Percentiles rank a stretch among this genome's conserved stretches.
These are phyloP conservation scores for Motacilla tschutschensis DNA, from an alignment of 2,113 vertebrate genomes.

Conservation along the genomic window DNA sequence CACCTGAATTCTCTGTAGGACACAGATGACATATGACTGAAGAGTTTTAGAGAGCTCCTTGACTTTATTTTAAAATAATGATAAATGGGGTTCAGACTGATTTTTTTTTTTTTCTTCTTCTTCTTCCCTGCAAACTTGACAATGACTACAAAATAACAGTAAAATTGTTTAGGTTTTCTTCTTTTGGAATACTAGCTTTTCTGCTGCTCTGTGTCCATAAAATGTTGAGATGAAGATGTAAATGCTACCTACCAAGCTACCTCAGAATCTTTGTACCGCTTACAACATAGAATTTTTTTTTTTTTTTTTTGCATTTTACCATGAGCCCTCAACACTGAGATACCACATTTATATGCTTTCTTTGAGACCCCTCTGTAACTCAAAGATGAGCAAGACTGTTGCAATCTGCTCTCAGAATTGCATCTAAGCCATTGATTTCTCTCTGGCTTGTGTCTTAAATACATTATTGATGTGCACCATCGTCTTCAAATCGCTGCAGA, in stretches of 20 bases:
- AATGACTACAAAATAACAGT: background rate
- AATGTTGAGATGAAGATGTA: background rate
- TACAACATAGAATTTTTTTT: background rate
- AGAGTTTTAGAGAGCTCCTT: conserved; percentile 3
- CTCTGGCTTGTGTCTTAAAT: background rate
- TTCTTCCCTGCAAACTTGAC: background rate
- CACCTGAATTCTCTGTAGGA: background rate
- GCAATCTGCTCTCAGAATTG: background rate
- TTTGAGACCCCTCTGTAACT: background rate
- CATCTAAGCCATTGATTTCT: background rate
- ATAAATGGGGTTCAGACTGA: background rate
- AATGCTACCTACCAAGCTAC: background rate
- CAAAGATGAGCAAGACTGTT: background rate
- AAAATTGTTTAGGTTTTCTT: background rate
- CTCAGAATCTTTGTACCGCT: background rate
- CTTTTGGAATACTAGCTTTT: background rate
- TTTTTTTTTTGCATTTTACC: background rate
- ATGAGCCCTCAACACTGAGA: accelerated
- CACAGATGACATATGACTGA: background rate
- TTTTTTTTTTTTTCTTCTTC: background rate
- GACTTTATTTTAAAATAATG: conserved; percentile 3
- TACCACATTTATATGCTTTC: background rate
- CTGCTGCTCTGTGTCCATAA: background rate
- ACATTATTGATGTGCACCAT: background rate
- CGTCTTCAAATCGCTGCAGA: background rate